Evolutionary conservation across 2,888 invertebrate species (phyloP), one percentile per base, ranked within the genome.

Genomic region (Hetaerina titia): DNA sequence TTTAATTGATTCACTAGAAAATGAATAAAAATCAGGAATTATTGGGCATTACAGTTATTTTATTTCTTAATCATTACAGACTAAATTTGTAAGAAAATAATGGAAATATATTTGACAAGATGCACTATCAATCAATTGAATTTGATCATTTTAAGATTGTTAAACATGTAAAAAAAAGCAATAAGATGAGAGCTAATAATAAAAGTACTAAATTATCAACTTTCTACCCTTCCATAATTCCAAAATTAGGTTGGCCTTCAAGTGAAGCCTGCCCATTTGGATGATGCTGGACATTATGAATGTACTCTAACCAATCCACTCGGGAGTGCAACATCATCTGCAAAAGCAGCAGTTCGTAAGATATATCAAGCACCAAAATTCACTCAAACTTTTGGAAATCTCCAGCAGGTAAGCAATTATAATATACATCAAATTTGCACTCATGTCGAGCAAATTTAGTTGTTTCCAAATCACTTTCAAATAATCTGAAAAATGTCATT

Each of bases 311-410:
- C 97, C 63, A 99, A 98, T 97, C 98, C 98, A 0, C 97, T 98
- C 22, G 99, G 99, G 2, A 98, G 98, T 95, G 98, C 98, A 96
- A 96, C 97, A 0, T 98, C 98, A 0, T 97, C 97, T 87, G 98
- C 98, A 63, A 98, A 98, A 95, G 98, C 98, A 1, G 98, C 97
- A 95, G 98, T 99, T 0, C 97, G 98, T 95, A 99, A 98, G 96
- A 97, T 98, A 8, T 98, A 97, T 97, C 98, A 98, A 96, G 97
- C 98, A 60, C 99, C 99, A 1, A 97, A 97, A 22, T 99, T 99
- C 97, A 97, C 98, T 9, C 98, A 99, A 96, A 98, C 97, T 95
- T 98, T 98, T 96, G 97, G 97, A 2, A 98, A 98, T 96, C 96
- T 98, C n/a, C 98, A 98, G 96, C 98, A 98, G 97, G 97, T 97